Evolutionary conservation across 1,140 invertebrate genomes (phyloP).

Genomic region (Gonioctena quinquepunctata): DNA sequence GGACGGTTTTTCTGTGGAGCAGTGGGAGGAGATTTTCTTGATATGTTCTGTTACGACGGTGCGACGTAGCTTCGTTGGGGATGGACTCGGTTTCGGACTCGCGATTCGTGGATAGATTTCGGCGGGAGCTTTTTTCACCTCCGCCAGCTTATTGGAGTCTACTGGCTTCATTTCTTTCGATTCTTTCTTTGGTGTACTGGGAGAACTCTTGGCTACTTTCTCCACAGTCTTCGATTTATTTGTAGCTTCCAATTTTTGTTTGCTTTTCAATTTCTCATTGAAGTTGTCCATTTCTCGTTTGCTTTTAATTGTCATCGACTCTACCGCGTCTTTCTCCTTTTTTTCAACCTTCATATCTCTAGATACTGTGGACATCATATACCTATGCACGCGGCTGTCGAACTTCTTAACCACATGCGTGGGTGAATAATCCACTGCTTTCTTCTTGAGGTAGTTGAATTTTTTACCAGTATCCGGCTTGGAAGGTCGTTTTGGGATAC

Average conservation of each 20-base stretch:
- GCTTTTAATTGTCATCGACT: constrained; percentile 32
- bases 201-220: not conserved
- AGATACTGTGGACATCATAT: constrained; percentile 59
- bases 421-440: constrained; percentile 2
- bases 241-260: constrained; percentile 27
- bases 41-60: constrained; percentile 44
- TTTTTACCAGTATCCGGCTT: constrained; percentile 18
- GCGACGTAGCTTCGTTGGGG: constrained; percentile 51
- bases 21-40: constrained; percentile 35
- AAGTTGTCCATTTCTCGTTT: constrained; percentile 44
- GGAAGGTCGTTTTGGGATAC: constrained; percentile 3
- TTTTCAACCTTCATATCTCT: constrained; percentile 57
- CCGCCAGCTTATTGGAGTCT: constrained; percentile 4
- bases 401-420: constrained; percentile 30
- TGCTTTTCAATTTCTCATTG: constrained; percentile 38
- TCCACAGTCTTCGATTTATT: constrained; percentile 12
- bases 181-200: constrained; percentile 4
- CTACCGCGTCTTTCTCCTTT: constrained; percentile 25
- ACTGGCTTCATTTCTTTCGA: not conserved
- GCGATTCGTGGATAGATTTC: constrained; percentile 22
- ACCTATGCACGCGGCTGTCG: constrained; percentile 48
- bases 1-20: constrained; percentile 38
- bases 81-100: constrained; percentile 48
- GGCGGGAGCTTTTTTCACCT: constrained; percentile 17
- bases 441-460: constrained; percentile 33